Evolutionary conservation across 2,113 vertebrate genomes (phyloP).

Genomic region (Brachyhypopomus occidentalis): DNA sequence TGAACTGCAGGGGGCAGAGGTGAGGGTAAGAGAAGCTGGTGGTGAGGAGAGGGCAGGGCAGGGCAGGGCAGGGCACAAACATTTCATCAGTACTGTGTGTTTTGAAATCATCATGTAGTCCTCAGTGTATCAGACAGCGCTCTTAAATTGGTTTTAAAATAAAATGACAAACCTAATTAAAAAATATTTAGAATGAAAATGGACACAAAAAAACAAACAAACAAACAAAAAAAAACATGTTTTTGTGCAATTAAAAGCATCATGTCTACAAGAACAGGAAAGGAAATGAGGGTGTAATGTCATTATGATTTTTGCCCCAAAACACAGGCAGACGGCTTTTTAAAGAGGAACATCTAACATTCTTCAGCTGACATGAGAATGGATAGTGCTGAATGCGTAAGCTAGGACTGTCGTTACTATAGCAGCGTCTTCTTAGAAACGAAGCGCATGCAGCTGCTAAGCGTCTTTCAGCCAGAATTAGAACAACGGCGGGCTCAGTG

Average conservation of each 20-base stretch:
- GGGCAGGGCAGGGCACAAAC: conserved; percentile 17
- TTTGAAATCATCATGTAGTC: background rate
- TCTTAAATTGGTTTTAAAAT: background rate
- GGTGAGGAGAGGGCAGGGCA: background rate
- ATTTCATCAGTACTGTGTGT: background rate
- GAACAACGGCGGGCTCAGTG: conserved; percentile 25
- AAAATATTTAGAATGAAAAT: background rate
- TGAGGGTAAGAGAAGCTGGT: background rate
- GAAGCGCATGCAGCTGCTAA: conserved; percentile 44
- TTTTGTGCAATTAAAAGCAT: background rate
- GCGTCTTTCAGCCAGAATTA: conserved; percentile 42
- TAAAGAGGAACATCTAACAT: background rate
- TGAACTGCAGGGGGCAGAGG: conserved; percentile 33
- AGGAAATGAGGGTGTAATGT: background rate
- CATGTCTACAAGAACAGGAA: background rate
- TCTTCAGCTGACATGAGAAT: conserved; percentile 1
- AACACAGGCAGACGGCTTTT: background rate
- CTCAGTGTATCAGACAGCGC: background rate
- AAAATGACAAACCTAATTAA: background rate
- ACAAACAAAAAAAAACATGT: background rate
- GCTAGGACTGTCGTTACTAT: conserved; percentile 30
- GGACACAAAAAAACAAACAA: background rate
- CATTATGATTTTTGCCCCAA: background rate
- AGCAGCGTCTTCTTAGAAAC: conserved; percentile 38
- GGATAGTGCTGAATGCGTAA: conserved; percentile 10